phyloP scores from a whole-genome alignment of 2,888 invertebrate species.

The Agrenia bidenticulata region DNA sequence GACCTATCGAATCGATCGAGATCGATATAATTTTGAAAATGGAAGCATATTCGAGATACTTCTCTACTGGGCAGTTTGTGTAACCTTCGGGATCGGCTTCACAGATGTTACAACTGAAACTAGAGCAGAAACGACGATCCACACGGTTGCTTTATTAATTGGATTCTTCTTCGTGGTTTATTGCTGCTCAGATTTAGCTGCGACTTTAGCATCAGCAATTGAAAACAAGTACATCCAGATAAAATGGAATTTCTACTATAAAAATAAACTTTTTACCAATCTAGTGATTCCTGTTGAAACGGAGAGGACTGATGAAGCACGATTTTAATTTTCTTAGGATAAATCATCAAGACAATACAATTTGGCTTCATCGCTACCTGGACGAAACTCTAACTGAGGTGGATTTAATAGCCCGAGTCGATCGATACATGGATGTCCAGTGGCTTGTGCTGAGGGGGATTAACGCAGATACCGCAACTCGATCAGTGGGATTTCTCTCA shows the following conservation, averaged over 20 bases:
- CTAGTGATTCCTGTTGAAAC: no score
- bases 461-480: conserved; percentile 14
- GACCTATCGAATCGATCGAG: not conserved
- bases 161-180: conserved; percentile 24
- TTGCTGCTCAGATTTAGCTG: conserved; percentile 27
- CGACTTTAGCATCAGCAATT: conserved; percentile 19
- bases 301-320: no score
- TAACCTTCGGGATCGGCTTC: conserved; percentile 29
- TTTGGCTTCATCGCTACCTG: conserved; percentile 29
- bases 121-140: conserved; percentile 14
- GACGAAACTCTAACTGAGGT: conserved; percentile 28
- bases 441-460: conserved; percentile 32
- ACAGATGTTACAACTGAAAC: conserved; percentile 15
- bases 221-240: conserved; percentile 24
- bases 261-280: no score
- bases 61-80: conserved; percentile 30
- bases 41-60: not conserved
- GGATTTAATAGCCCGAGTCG: conserved; percentile 30
- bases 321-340: conserved; percentile 14
- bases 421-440: conserved; percentile 26
- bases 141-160: conserved; percentile 22
- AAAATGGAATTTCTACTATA: not conserved
- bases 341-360: conserved; percentile 29
- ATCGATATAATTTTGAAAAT: not conserved
- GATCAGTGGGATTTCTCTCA: conserved; percentile 25